Conservation (phyloP, 2,888 invertebrate species). For the Petrophora chlorosata region DNA sequence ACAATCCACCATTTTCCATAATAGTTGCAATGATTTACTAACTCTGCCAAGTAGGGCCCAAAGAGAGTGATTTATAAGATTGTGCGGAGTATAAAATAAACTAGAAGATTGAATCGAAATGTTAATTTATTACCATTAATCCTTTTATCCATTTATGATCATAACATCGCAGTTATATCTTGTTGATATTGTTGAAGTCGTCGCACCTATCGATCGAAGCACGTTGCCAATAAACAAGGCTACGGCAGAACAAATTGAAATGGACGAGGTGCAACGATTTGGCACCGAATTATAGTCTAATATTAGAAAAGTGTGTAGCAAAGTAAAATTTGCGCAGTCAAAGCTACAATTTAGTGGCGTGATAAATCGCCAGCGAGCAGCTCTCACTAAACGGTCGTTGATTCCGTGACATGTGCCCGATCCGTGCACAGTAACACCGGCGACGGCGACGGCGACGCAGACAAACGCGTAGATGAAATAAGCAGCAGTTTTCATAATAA, state of each 20-base stretch:
- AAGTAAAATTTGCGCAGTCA: conserved; percentile 53
- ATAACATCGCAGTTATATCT: conserved; percentile 28
- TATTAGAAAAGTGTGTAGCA: conserved; percentile 55
- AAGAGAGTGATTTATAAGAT: conserved; percentile 60
- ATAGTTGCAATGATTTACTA: conserved; percentile 53
- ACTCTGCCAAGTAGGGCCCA: conserved; percentile 50
- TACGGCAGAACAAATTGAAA: conserved; percentile 34
- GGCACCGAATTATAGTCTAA: conserved; percentile 60
- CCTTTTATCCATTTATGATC: conserved; percentile 34
- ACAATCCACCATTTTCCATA: conserved; percentile 17
- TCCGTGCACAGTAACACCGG: conserved; percentile 38
- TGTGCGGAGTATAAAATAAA: conserved; percentile 45
- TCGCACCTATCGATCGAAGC: conserved; percentile 7
- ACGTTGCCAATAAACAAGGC: conserved; percentile 32
- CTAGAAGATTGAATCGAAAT: conserved; percentile 38
- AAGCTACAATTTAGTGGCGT: conserved; percentile 49
- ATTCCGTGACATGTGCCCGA: conserved; percentile 47
- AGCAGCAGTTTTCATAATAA: conserved; percentile 42
- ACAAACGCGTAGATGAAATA: conserved; percentile 41
- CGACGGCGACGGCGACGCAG: conserved; percentile 28
- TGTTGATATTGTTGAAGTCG: conserved; percentile 26
- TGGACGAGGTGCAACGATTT: conserved; percentile 53
- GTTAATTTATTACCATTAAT: conserved; percentile 36
- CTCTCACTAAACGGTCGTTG: conserved; percentile 54
- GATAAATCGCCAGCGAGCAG: conserved; percentile 44